Percentiles rank a stretch among this genome's conserved stretches.
Conservation (phyloP, 2,113 vertebrate species). For the Arizona elegans region DNA sequence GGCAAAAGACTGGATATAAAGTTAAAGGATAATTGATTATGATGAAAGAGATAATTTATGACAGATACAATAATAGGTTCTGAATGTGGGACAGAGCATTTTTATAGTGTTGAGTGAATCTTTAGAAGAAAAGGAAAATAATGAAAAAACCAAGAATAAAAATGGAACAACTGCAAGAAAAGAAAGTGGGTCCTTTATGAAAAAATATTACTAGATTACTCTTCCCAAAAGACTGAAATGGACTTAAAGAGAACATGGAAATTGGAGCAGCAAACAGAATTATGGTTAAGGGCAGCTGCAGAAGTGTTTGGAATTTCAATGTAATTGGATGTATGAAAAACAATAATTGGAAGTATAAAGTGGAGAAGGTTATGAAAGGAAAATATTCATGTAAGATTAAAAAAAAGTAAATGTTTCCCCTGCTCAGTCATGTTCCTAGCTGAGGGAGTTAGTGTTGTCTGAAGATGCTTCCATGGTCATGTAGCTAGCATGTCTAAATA, state of each 20-base stretch:
- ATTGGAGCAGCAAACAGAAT: not conserved
- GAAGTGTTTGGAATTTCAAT: not conserved
- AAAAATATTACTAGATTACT: not conserved
- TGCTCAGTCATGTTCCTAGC: not conserved
- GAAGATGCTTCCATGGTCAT: not conserved
- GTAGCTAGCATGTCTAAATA: not conserved
- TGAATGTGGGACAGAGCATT: not conserved
- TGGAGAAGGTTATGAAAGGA: not conserved
- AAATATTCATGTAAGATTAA: not conserved
- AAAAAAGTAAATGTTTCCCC: not conserved
- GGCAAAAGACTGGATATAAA: not conserved
- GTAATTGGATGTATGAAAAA: not conserved
- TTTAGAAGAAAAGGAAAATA: not conserved
- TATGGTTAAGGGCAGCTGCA: not conserved
- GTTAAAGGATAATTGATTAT: not conserved
- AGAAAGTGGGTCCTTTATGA: not conserved
- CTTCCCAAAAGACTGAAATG: not conserved
- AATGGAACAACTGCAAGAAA: not conserved
- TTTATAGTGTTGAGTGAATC: not conserved
- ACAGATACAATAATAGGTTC: not conserved
- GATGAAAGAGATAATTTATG: not conserved
- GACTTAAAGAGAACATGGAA: not conserved
- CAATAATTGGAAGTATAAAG: not conserved
- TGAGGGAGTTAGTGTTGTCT: not conserved
- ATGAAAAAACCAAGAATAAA: not conserved